Percentiles rank a stretch among this genome's conserved stretches.
These are phyloP conservation scores for Resseliella maxima DNA, from an alignment of 2,888 invertebrate species.

Conservation along the genomic window DNA sequence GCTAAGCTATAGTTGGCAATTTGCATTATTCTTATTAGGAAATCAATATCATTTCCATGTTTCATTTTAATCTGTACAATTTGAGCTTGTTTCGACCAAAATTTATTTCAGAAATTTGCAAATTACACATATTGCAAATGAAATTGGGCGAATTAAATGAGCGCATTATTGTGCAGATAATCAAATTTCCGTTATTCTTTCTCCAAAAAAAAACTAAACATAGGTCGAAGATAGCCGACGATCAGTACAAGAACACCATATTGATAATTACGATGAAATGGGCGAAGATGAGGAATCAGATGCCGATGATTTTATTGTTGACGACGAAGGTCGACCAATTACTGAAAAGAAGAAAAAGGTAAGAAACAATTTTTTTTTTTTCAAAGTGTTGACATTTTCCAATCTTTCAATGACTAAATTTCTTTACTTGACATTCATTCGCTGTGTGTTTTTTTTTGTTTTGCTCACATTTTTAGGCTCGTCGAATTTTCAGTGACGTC, in stretches of 20 bases:
- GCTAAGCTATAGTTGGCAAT: neutral
- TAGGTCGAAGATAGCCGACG: conserved; percentile 81
- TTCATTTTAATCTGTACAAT: neutral
- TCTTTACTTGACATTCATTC: too few relatives aligned
- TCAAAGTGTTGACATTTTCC: neutral
- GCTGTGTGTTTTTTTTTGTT: too few relatives aligned
- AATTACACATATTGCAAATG: neutral
- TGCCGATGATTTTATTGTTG: conserved; percentile 97
- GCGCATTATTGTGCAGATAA: neutral
- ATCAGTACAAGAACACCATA: conserved; percentile 72
- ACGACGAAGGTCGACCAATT: conserved; percentile 91
- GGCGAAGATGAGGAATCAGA: conserved; percentile 86
- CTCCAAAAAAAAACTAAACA: conserved; percentile 58
- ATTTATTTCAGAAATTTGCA: neutral
- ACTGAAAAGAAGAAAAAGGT: conserved; percentile 80
- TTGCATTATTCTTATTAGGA: neutral
- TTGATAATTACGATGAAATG: conserved; percentile 79
- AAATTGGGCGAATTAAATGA: neutral
- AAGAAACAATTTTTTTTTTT: neutral
- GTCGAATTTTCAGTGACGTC: conserved; percentile 86
- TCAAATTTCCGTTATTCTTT: conserved; percentile 57
- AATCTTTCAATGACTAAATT: too few relatives aligned
- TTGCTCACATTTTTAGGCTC: conserved; percentile 66
- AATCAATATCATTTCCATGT: neutral
- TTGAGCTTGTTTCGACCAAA: neutral